phyloP scores from a whole-genome alignment of 2,888 invertebrate species.

The Galerucella pusilla region DNA sequence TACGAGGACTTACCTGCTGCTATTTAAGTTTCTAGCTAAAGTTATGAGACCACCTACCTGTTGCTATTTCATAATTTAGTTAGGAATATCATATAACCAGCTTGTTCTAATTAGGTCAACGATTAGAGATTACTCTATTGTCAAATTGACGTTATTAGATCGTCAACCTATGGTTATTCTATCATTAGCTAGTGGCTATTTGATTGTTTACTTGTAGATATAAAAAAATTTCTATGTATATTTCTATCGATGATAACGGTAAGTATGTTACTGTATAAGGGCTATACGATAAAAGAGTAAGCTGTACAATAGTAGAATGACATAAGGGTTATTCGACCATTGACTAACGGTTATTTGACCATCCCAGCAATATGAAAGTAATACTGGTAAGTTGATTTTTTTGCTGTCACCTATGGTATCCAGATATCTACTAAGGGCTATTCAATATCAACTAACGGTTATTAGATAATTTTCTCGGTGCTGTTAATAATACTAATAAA shows the following conservation, averaged over 20 bases:
- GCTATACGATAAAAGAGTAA: conserved; percentile 1
- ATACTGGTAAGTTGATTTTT: background rate
- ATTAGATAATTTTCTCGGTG: conserved; percentile 3
- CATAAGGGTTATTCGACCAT: conserved; percentile 1
- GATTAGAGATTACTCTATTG: background rate
- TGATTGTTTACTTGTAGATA: too few species aligned
- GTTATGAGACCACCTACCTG: background rate
- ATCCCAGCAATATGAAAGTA: background rate
- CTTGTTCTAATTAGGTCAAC: background rate
- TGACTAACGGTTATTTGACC: background rate
- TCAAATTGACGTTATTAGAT: background rate
- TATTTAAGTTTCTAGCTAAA: background rate
- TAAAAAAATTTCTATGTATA: too few species aligned
- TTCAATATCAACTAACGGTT: conserved; percentile 4
- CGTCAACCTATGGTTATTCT: background rate
- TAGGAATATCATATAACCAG: background rate
- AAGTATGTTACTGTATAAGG: conserved; percentile 2
- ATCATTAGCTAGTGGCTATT: too few species aligned
- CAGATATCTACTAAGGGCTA: conserved; percentile 4
- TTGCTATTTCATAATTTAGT: background rate
- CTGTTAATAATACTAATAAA: too few species aligned
- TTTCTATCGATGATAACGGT: background rate
- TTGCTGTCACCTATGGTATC: conserved; percentile 1
- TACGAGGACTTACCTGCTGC: background rate
- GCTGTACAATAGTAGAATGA: background rate